Conservation (phyloP, 2,113 vertebrate genomes). For the Tenrec ecaudatus region DNA sequence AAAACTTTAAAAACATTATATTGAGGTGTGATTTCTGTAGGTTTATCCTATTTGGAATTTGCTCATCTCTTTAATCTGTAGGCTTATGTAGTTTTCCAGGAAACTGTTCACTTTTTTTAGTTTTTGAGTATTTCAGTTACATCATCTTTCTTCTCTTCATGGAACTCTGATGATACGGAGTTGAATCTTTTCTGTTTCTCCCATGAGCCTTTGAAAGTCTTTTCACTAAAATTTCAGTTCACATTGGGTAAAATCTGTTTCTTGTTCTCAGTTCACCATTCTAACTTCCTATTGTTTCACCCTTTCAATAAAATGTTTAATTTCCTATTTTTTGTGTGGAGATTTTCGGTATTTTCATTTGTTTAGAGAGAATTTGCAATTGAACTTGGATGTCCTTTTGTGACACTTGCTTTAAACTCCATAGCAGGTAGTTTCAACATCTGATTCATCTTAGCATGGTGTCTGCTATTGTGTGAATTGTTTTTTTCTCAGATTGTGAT, state of each 20-base stretch:
- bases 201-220: background rate
- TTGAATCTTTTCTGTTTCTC: background rate
- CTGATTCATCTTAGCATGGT: background rate
- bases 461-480: background rate
- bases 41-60: too few relatives aligned
- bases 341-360: background rate
- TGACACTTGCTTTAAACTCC: background rate
- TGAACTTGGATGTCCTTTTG: background rate
- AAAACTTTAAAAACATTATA: background rate
- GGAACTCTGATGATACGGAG: background rate
- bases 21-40: background rate
- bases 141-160: background rate
- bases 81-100: background rate
- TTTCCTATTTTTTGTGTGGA: background rate
- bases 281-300: too few relatives aligned
- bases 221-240: too few relatives aligned
- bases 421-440: background rate
- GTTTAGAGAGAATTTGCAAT: conserved; percentile 2
- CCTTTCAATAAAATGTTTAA: too few relatives aligned
- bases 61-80: background rate
- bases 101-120: background rate
- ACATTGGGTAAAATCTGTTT: too few relatives aligned
- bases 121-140: conserved; percentile 1
- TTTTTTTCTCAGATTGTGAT: background rate
- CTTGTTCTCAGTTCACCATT: too few relatives aligned